phyloP scores from a whole-genome alignment of 2,888 invertebrate genomes.

The Thera obeliscata region DNA sequence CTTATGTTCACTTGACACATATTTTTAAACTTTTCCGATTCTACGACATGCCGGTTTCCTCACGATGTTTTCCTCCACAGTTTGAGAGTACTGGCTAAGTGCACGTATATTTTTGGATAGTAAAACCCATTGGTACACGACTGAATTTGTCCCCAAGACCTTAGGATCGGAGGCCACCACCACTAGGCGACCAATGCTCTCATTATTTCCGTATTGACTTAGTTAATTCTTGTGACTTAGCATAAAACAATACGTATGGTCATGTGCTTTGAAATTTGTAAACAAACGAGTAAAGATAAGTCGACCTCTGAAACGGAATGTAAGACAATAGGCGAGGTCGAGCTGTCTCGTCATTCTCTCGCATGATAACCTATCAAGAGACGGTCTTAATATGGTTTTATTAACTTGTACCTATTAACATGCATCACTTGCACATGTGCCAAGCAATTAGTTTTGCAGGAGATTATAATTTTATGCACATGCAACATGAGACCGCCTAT shows the following conservation, averaged over 20 bases:
- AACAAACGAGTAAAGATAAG: conserved; percentile 20
- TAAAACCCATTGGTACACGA: too few species aligned
- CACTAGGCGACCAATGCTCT: background rate
- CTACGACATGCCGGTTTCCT: too few species aligned
- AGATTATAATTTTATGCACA: too few species aligned
- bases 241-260: background rate
- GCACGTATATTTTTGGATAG: too few species aligned
- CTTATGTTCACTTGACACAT: too few species aligned
- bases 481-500: too few species aligned
- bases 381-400: conserved; percentile 5
- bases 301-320: conserved; percentile 20
- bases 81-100: too few species aligned
- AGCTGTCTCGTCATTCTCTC: conserved; percentile 7
- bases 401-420: background rate
- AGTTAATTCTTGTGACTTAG: background rate
- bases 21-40: too few species aligned
- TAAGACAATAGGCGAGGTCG: conserved; percentile 19
- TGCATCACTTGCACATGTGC: conserved; percentile 4
- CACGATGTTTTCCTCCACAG: too few species aligned
- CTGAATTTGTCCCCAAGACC: too few species aligned
- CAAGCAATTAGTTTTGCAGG: background rate
- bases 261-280: background rate
- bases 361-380: conserved; percentile 15
- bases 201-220: background rate
- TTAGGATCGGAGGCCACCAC: too few species aligned